These are phyloP conservation scores for Spongia lamella DNA, from an alignment of 37 sponge, comb jelly and placozoan genomes.

Conservation along the genomic window DNA sequence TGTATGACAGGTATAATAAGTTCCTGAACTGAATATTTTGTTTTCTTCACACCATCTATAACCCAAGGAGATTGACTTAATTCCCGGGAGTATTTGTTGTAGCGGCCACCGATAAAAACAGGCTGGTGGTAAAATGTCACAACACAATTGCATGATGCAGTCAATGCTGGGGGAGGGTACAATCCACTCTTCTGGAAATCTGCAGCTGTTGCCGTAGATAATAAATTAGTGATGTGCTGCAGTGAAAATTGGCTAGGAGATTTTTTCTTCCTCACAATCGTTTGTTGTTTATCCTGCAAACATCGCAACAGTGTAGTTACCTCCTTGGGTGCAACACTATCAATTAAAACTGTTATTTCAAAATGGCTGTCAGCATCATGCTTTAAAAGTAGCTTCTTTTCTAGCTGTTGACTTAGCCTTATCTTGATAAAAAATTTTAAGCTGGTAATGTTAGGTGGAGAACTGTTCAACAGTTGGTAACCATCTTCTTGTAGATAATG, in stretches of 20 bases:
- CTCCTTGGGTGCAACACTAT: slow-evolving; percentile 2
- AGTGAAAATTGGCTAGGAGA: not conserved
- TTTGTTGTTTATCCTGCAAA: not conserved
- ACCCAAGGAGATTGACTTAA: slow-evolving; percentile 96
- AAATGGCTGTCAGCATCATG: slow-evolving; percentile 26
- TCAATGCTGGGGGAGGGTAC: slow-evolving; percentile 17
- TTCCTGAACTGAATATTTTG: slow-evolving; percentile 79
- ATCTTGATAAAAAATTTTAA: too few relatives aligned
- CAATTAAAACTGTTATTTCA: slow-evolving; percentile 34
- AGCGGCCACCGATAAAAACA: slow-evolving; percentile 79
- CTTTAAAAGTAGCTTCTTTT: too few relatives aligned
- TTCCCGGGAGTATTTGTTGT: slow-evolving; percentile 86
- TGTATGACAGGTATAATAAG: slow-evolving; percentile 47
- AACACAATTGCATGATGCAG: not conserved
- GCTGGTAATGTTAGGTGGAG: too few relatives aligned
- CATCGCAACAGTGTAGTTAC: too few relatives aligned
- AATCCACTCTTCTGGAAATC: slow-evolving; percentile 17
- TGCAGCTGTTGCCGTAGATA: not conserved
- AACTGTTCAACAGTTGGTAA: too few relatives aligned
- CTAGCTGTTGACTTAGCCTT: too few relatives aligned
- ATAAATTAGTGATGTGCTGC: not conserved
- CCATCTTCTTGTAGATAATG: too few relatives aligned
- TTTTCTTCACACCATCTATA: slow-evolving; percentile 81
- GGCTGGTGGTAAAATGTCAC: slow-evolving; percentile 49
- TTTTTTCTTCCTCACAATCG: not conserved